phyloP scores from a whole-genome alignment of 2,797 vertebrate genomes.

The Crotalus adamanteus region DNA sequence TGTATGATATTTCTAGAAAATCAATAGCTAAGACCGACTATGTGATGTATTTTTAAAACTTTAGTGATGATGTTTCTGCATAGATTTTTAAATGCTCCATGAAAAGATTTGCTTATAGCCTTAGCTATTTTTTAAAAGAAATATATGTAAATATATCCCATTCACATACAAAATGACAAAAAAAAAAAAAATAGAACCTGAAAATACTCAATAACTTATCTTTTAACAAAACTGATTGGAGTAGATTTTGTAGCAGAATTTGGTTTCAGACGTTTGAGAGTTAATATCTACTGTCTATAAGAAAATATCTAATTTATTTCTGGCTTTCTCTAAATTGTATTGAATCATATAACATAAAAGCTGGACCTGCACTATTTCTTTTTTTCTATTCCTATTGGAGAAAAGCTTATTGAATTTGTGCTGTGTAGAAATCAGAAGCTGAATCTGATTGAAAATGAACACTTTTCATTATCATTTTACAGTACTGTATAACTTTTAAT shows the following conservation, averaged over 20 bases:
- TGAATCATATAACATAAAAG: neutral
- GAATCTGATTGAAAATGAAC: neutral
- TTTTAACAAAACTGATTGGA: neutral
- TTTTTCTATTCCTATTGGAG: neutral
- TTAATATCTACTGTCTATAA: neutral
- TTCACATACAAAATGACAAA: neutral
- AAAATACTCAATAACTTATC: neutral
- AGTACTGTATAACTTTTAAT: neutral
- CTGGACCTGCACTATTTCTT: neutral
- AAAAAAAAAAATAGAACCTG: neutral
- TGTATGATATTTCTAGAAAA: slow-evolving; percentile 45
- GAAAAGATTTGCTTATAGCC: slow-evolving; percentile 11
- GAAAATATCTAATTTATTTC: neutral
- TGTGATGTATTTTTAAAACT: neutral
- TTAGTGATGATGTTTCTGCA: slow-evolving; percentile 12
- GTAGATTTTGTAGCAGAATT: neutral
- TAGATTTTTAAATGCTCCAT: slow-evolving; percentile 19
- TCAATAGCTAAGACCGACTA: slow-evolving; percentile 29
- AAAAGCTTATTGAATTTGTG: neutral
- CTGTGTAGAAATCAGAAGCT: neutral
- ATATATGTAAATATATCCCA: slow-evolving; percentile 9
- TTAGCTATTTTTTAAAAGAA: neutral
- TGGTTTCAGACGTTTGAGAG: neutral
- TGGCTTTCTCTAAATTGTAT: neutral
- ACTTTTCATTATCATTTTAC: neutral